phyloP scores from a whole-genome alignment of 2,797 vertebrate genomes.

The Ispidina lecontei region DNA sequence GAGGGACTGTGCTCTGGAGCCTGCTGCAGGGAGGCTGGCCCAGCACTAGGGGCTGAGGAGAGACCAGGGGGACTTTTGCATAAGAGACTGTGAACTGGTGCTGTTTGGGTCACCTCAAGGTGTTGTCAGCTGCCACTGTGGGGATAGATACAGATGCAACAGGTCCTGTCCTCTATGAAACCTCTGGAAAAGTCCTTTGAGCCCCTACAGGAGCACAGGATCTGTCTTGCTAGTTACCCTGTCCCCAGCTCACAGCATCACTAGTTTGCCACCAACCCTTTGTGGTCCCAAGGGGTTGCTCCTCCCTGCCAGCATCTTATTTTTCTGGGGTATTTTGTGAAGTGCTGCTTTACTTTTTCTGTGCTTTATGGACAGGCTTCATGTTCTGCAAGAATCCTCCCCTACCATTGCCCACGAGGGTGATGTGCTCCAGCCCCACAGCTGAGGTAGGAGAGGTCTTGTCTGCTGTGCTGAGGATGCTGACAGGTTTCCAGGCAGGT shows the following conservation, averaged over 20 bases:
- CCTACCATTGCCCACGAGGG: neutral
- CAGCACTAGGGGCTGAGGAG: neutral
- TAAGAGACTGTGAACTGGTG: neutral
- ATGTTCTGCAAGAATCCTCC: neutral
- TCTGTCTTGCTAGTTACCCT: neutral
- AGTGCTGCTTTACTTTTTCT: neutral
- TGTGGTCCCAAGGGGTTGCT: neutral
- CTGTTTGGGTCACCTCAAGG: fast-evolving
- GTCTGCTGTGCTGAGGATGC: neutral
- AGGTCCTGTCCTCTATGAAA: neutral
- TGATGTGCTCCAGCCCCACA: neutral
- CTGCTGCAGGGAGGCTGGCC: neutral
- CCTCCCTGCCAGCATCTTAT: neutral
- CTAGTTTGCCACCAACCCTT: fast-evolving
- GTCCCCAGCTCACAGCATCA: neutral
- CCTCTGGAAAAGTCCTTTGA: neutral
- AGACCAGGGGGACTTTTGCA: fast-evolving
- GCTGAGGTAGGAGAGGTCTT: neutral
- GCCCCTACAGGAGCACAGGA: neutral
- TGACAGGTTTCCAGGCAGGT: neutral
- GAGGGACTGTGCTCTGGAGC: neutral
- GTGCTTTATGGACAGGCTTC: neutral
- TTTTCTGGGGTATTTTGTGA: neutral
- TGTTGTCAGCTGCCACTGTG: neutral
- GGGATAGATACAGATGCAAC: neutral